Evolutionary conservation across 2,797 vertebrate genomes (phyloP), one percentile per base, ranked within the genome.

Genomic region (Sebastes paucispinis): DNA sequence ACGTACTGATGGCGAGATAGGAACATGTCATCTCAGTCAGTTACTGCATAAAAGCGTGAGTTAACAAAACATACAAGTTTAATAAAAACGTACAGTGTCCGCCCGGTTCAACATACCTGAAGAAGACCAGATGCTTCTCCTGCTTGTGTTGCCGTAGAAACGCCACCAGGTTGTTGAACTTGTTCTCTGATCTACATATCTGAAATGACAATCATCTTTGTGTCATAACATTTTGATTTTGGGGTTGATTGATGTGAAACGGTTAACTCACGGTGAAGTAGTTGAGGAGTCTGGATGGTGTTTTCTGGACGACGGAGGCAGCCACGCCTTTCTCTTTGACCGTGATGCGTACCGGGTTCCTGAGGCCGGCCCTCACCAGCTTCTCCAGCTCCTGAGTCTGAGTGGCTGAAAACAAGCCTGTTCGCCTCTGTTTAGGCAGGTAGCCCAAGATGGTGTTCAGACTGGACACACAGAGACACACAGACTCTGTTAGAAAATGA

Each of bases 361-460:
- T 92, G 47, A 99, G 97, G 0, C 98, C 98, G 0, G 98, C 98
- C 7, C 98, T 93, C 88, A 99, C 97, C 93, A 99, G 91, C 90
- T 96, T 99, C 94, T 99, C 98, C 88, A 99, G 93, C 87, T 99
- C 98, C 88, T 99, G 98, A 0, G 98, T 99, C 85, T 99, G 98
- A 0, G 98, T 99, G 59, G 98, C 98, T 0, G 98, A 99, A 90
- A 99, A 99, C 62, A 99, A 93, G 36, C 98, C 98, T 0, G 98
- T 99, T 4, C 98, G 95, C 8, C 98, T 94, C 94, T 99, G 98
- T 91, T 99, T 99, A 1, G 98, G 98, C 91, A 99, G 74, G 68
- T 94, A 93, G 54, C 93, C 95, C 90, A 99, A 86, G 86, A 99
- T 99, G 80, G 95, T 85, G 85, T 99, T 99, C 83, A 99, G 90